phyloP scores from a whole-genome alignment of 2,113 vertebrate species.

The Calyptomena viridis region DNA sequence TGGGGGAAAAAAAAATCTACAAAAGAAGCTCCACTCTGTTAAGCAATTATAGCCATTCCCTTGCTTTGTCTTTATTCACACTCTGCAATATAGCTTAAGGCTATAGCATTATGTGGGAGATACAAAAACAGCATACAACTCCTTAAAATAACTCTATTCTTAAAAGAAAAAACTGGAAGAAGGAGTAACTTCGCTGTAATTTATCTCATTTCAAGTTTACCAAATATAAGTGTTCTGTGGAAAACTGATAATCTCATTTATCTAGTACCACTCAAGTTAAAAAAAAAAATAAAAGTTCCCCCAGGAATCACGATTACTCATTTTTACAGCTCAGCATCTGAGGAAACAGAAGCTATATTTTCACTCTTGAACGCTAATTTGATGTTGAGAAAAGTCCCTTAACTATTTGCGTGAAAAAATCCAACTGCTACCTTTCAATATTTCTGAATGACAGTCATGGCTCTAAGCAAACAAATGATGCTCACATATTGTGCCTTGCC shows the following conservation, averaged over 20 bases:
- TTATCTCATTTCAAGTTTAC: conserved; percentile 14
- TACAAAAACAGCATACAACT: not conserved
- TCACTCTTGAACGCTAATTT: conserved; percentile 38
- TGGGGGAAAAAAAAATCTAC: not conserved
- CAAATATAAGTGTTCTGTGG: not conserved
- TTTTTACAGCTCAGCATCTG: conserved; percentile 43
- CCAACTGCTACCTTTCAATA: conserved; percentile 59
- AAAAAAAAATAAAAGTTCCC: not conserved
- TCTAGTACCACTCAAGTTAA: not conserved
- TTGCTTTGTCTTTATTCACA: not conserved
- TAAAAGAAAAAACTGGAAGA: not conserved
- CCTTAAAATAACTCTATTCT: not conserved
- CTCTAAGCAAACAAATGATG: conserved; percentile 54
- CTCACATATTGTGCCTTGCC: conserved; percentile 61
- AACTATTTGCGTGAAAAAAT: conserved; percentile 57
- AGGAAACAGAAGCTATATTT: conserved; percentile 45
- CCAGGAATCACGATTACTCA: conserved; percentile 20
- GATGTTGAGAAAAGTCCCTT: conserved; percentile 56
- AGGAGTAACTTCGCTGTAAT: not conserved
- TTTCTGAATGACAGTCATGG: conserved; percentile 57
- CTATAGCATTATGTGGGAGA: not conserved
- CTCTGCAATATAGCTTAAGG: not conserved
- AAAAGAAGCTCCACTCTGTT: not conserved
- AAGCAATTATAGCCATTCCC: not conserved
- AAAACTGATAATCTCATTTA: conserved; percentile 38